Base-by-base conservation (phyloP, 1,140 invertebrate genomes). In the Drosophila guanche region DNA sequence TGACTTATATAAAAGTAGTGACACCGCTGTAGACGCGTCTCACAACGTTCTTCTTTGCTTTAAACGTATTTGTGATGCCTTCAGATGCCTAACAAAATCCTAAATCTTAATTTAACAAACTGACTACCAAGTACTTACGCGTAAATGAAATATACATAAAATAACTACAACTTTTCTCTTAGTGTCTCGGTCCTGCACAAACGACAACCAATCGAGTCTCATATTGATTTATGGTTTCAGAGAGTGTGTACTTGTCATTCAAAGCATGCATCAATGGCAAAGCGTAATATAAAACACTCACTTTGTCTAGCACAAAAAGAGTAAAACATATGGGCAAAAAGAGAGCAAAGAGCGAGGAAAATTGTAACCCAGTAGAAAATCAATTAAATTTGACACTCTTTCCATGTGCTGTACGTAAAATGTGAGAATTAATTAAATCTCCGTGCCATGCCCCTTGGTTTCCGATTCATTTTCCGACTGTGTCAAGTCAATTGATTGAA, bases 341-440 rank as follows among this genome's bases (percentile, higher is more conserved):
- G 10, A 37, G 10, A 12, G 40, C 0, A 1, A 27, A 2, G 25
- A 27, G 7, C 6, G 8, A 29, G 7, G 29, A 33, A 50, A 33
- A 50, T 12, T 43, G 22, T 23, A 40, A 27, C 16, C 33, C 45
- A 37, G 33, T 12, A 41, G 62, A 71, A 74, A 86, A 81, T 88
- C 83, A 83, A 88, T 86, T 79, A 75, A 76, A 88, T 71, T 68
- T 56, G 47, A 88, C 65, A 69, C 58, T 63, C 52, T 76, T 75
- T 60, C 56, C 59, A 65, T 62, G 62, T 71, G 1, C 16, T 20
- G 16, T 6, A 4, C 0, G 8, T 4, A 37, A 8, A 76, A 78
- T 75, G 74, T 62, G 58, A 60, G 1, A 75, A 88, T 83, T 88
- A 88, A 83, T 86, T 69, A 51, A 66, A 43, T 57, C 57, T 29